Evolutionary conservation across 2,888 invertebrate species (phyloP).

Genomic region (Quadroppia sp.): DNA sequence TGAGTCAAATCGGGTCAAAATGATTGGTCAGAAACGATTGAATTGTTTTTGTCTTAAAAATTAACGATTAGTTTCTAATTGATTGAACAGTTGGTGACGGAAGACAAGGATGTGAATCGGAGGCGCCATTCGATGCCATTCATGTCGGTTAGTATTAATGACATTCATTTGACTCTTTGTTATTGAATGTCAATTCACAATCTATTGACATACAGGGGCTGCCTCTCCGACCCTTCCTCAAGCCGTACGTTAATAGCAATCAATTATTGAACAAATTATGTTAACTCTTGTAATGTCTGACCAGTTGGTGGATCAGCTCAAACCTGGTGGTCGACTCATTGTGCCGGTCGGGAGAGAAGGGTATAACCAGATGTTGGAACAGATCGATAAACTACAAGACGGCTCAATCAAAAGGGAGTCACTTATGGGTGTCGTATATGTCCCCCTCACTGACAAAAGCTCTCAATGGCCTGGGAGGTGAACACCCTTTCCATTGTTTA

Average conservation of each 20-base stretch:
- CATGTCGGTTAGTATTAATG: conserved; percentile 63
- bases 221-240: conserved; percentile 74
- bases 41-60: conserved; percentile 1
- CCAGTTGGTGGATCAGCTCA: conserved; percentile 77
- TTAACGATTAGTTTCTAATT: background rate
- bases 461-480: conserved; percentile 27
- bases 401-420: conserved; percentile 70
- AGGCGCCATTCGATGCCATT: conserved; percentile 83
- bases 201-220: conserved; percentile 58
- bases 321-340: conserved; percentile 84
- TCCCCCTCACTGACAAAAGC: conserved; percentile 84
- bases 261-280: background rate
- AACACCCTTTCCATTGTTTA: background rate
- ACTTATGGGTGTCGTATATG: conserved; percentile 93
- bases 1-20: conserved; percentile 63
- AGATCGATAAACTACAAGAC: conserved; percentile 81
- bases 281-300: conserved; percentile 40
- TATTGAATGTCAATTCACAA: background rate
- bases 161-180: background rate
- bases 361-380: conserved; percentile 77
- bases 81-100: conserved; percentile 74
- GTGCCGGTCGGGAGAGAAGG: conserved; percentile 84
- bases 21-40: conserved; percentile 61
- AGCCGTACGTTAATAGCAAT: conserved; percentile 58
- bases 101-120: conserved; percentile 65